Conservation (phyloP, 2,888 invertebrate species). For the Noctua comes region DNA sequence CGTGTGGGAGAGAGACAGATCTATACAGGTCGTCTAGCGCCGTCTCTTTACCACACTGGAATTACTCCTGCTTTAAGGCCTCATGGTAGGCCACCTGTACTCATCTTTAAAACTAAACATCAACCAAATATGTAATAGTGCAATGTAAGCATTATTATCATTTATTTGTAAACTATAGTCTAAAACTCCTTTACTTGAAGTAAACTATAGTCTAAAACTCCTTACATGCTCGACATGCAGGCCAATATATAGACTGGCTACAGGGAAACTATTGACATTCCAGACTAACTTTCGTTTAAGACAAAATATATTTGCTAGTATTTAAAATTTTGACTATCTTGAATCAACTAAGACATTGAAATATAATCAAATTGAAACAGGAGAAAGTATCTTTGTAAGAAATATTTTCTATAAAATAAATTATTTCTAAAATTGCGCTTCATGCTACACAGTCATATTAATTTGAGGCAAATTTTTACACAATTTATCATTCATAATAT, state of each 20-base stretch:
- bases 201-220: slow-evolving; percentile 61
- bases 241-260: slow-evolving; percentile 61
- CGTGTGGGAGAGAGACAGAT: too few relatives aligned
- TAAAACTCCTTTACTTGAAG: slow-evolving; percentile 65
- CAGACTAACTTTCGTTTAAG: slow-evolving; percentile 37
- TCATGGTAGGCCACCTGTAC: too few relatives aligned
- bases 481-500: background rate
- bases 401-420: slow-evolving; percentile 9
- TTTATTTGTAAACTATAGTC: slow-evolving; percentile 59
- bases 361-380: background rate
- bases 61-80: too few relatives aligned
- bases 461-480: slow-evolving; percentile 45
- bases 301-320: slow-evolving; percentile 26
- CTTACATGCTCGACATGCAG: slow-evolving; percentile 80
- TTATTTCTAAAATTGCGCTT: slow-evolving; percentile 24
- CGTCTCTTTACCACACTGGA: too few relatives aligned
- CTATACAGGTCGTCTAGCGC: too few relatives aligned
- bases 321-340: background rate
- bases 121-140: slow-evolving; percentile 64
- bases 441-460: slow-evolving; percentile 51
- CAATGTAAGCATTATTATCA: slow-evolving; percentile 67
- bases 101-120: slow-evolving; percentile 40
- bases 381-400: background rate
- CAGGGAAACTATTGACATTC: slow-evolving; percentile 68
- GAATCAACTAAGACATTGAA: background rate